Percentiles rank a stretch among this genome's conserved stretches.
Evolutionary conservation across 2,113 vertebrate genomes (phyloP).

Genomic region (Macrotus californicus): DNA sequence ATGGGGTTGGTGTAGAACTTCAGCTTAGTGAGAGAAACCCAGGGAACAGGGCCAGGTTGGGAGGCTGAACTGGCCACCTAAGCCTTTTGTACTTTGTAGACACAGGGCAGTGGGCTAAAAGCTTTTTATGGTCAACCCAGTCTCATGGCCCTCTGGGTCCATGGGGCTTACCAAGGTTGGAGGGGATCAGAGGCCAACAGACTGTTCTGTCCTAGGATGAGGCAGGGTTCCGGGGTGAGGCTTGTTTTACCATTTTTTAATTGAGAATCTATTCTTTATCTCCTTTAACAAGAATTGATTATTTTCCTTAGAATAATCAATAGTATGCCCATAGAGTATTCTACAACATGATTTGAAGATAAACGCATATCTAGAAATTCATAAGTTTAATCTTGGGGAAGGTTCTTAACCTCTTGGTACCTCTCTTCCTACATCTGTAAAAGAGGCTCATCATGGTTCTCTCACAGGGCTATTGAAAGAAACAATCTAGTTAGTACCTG

Average conservation of each 20-base stretch:
- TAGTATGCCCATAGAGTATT: not conserved
- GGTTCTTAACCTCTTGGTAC: not conserved
- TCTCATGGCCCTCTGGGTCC: not conserved
- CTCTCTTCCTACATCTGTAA: not conserved
- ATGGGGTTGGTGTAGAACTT: not conserved
- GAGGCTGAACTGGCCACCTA: fast-evolving
- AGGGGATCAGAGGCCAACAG: not conserved
- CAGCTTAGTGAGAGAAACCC: not conserved
- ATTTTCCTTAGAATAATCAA: not conserved
- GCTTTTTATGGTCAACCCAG: not conserved
- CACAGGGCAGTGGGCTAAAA: not conserved
- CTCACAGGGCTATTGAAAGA: not conserved
- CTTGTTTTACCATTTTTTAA: not conserved
- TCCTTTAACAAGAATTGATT: not conserved
- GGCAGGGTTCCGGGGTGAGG: not conserved
- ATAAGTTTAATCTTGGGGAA: not conserved
- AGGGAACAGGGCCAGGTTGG: not conserved
- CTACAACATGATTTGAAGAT: not conserved
- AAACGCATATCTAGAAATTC: not conserved
- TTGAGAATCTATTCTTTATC: not conserved
- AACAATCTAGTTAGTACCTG: not conserved
- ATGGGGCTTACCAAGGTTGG: not conserved
- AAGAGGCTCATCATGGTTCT: not conserved
- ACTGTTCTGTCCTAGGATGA: not conserved
- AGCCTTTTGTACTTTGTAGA: not conserved